Percentiles rank a stretch among this genome's conserved stretches.
Evolutionary conservation across 64 coral and sea anemone genomes (phyloP).

Genomic region (Hydrozoanthus tunicans): DNA sequence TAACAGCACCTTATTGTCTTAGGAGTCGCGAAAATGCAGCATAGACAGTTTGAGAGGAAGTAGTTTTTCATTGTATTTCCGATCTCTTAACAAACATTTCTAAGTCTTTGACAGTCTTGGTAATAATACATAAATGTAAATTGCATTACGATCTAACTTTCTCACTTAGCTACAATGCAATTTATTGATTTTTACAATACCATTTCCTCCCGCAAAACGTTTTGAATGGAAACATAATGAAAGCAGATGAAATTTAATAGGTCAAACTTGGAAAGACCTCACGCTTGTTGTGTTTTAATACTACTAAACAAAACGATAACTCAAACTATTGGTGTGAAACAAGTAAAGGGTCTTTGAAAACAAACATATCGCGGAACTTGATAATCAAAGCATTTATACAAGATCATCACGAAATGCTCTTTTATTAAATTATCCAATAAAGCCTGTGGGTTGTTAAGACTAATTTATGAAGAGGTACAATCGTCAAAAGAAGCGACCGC

Average conservation of each 20-base stretch:
- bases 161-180: slow-evolving; percentile 21
- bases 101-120: slow-evolving; percentile 8
- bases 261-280: slow-evolving; percentile 33
- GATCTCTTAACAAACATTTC: slow-evolving; percentile 38
- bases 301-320: slow-evolving; percentile 19
- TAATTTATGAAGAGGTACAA: neutral
- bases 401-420: neutral
- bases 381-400: neutral
- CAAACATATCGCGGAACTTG: slow-evolving; percentile 10
- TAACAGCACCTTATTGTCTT: slow-evolving; percentile 7
- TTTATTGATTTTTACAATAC: slow-evolving; percentile 32
- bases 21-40: slow-evolving; percentile 16
- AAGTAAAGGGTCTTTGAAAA: neutral
- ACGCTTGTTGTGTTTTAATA: slow-evolving; percentile 42
- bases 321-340: slow-evolving; percentile 8
- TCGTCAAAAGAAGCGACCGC: neutral
- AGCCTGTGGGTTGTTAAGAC: neutral
- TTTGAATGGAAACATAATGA: slow-evolving; percentile 34
- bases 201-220: slow-evolving; percentile 39
- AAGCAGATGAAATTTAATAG: slow-evolving; percentile 52
- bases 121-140: slow-evolving; percentile 19
- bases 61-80: slow-evolving; percentile 50
- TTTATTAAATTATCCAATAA: slow-evolving; percentile 12
- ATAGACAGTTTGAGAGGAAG: slow-evolving; percentile 22
- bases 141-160: slow-evolving; percentile 23